phyloP scores from a whole-genome alignment of 2,113 vertebrate species.

The Toxostoma redivivum region DNA sequence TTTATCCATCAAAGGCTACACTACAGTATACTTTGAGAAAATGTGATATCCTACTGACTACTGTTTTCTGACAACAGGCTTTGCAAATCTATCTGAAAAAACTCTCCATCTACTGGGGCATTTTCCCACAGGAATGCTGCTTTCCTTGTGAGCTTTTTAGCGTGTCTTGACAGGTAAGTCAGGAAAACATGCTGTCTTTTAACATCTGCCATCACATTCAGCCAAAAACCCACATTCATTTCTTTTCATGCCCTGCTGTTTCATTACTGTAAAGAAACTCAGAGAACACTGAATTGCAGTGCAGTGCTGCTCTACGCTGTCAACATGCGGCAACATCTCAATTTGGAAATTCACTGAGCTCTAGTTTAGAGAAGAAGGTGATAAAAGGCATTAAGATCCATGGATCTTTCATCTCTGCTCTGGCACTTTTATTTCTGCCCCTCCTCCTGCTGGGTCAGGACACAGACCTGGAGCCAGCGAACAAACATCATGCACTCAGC shows the following conservation, averaged over 20 bases:
- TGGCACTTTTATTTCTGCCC: neutral
- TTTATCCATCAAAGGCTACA: neutral
- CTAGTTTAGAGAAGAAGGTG: neutral
- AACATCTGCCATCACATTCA: slow-evolving; percentile 1
- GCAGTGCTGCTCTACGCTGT: slow-evolving; percentile 27
- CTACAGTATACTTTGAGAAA: neutral
- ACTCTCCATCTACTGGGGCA: neutral
- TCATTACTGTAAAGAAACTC: neutral
- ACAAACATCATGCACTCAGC: neutral
- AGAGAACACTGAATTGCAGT: neutral
- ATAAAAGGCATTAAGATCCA: neutral
- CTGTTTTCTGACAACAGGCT: neutral
- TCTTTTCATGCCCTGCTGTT: slow-evolving; percentile 16
- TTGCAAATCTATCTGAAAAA: neutral
- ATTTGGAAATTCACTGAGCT: slow-evolving; percentile 41
- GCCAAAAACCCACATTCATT: neutral
- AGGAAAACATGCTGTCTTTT: slow-evolving; percentile 16
- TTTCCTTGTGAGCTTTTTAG: neutral
- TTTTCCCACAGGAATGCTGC: neutral
- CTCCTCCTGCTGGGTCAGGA: neutral
- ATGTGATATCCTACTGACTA: neutral
- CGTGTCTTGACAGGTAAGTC: slow-evolving; percentile 20
- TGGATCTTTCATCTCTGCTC: neutral
- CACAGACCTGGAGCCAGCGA: neutral
- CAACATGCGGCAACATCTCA: slow-evolving; percentile 12